These are phyloP conservation scores for Cebus imitator DNA, from an alignment of 2,113 vertebrate species.

Conservation along the genomic window DNA sequence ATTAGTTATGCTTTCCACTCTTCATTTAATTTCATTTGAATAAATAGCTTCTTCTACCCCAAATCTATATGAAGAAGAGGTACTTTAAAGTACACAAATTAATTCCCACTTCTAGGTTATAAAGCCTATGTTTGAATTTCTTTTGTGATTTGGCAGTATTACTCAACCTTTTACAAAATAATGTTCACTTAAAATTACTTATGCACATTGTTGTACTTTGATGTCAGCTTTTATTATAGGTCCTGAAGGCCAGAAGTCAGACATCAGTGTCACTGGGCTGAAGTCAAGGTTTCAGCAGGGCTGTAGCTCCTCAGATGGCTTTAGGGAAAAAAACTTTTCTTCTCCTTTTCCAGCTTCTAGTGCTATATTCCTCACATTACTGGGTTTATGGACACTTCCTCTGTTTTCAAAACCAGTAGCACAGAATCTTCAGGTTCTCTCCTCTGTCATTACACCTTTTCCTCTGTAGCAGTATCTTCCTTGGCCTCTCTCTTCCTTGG, in stretches of 20 bases:
- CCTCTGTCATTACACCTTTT: neutral
- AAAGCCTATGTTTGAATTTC: neutral
- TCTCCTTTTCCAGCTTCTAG: neutral
- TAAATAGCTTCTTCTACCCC: neutral
- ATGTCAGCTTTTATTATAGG: neutral
- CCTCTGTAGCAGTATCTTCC: neutral
- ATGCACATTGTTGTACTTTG: neutral
- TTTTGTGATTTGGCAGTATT: neutral
- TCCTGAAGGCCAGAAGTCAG: neutral
- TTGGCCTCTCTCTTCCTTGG: neutral
- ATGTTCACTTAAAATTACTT: constrained; percentile 13
- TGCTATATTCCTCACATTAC: neutral
- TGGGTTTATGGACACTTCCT: neutral
- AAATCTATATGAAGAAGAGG: neutral
- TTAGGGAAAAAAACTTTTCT: neutral
- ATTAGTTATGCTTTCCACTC: neutral
- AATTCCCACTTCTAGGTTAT: neutral
- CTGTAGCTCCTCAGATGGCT: neutral
- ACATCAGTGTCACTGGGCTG: neutral
- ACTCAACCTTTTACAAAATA: neutral
- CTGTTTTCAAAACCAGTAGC: neutral
- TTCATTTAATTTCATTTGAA: neutral
- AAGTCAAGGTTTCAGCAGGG: neutral
- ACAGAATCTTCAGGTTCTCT: neutral
- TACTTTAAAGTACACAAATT: neutral